Evolutionary conservation across 1,140 invertebrate genomes (phyloP), one percentile per base, ranked within the genome.

Genomic region (Trachelipus rathkii): DNA sequence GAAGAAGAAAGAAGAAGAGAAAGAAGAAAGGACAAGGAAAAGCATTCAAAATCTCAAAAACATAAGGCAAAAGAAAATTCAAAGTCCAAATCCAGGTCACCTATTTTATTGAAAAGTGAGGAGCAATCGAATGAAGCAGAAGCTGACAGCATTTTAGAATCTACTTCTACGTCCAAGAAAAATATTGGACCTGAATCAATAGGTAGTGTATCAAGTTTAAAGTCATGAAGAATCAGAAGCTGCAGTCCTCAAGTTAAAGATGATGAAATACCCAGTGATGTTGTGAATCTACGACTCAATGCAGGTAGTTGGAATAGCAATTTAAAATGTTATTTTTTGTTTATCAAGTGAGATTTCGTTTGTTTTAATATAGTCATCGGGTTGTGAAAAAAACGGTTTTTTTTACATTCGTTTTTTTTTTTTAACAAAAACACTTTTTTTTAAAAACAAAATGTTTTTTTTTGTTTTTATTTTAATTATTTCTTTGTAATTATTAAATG

Each of bases 11-110:
- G n/a, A n/a, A n/a, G n/a, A n/a, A n/a, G 50, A 24, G 71, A 77
- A 74, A 78, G 45, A 74, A 33, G 68, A 23, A 75, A 78, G 45
- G 79, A 81, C n/a, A 78, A 77, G 8, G 50, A 60, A 19, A 60
- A 60, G 8, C 50, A 60, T 60, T 60, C 50, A 60, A 60, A 60
- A 60, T 60, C 50, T 4, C 50, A 60, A 60, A 60, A 67, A 24
- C 46, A 69, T 76, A 81, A n/a, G 71, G 73, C 19, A 77, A 81
- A 60, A 78, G 76, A 73, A 79, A 79, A 19, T 72, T 72, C 44
- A 77, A 73, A 72, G 78, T 60, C 50, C 11, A 60, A 60, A 60
- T 60, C 50, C 4, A 60, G 19, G 50, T 60, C 50, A 4, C 50
- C 50, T 19, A 60, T 60, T 13, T 13, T 13, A 19, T 13, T 15